Evolutionary conservation across 1,140 invertebrate genomes (phyloP), one percentile per base, ranked within the genome.

Genomic region (Protaetia brevitarsis): DNA sequence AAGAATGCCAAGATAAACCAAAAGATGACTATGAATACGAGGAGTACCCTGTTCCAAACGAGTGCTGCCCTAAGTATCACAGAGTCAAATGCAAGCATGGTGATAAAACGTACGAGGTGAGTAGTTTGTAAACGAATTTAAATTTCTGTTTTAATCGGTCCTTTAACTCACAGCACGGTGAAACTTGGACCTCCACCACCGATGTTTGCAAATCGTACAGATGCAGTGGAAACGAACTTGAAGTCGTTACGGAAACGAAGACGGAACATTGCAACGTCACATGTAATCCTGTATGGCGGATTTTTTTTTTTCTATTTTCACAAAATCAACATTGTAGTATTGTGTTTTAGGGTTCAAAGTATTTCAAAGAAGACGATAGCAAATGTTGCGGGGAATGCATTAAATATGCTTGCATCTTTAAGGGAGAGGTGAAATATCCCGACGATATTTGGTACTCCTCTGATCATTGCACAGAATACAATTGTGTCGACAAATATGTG

Each of bases 341-440:
- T 26, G 16, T 26, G n/a, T 51, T 51, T 16, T 45, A 51, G 41
- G 41, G 41, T 10, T 7, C 13, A 2, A 23, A 51, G 26, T 51
- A 51, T 51, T 7, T 10, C 6, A 51, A 51, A 51, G 1, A 7
- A 23, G 41, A 51, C 7, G 41, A 51, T 23, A 51, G 6, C 0
- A 51, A 51, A 64, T 91, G 89, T 69, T 91, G 89, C 67, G 89
- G 89, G 4, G 77, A 81, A 23, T 91, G 89, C 71, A 67, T 82
- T 26, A 82, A 84, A 36, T 77, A 83, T 5, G 84, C 82, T 10
- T 91, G 89, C 70, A 80, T 88, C 68, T 83, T 7, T 79, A 81
- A 36, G 65, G 78, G 3, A 73, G 86, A 13, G 84, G 81, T 1
- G 78, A 81, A 3, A 74, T n/a, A n/a, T n/a, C n/a, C n/a, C n/a